Evolutionary conservation across 1,140 invertebrate genomes (phyloP), one percentile per base, ranked within the genome.

Genomic region (Agrilus planipennis): DNA sequence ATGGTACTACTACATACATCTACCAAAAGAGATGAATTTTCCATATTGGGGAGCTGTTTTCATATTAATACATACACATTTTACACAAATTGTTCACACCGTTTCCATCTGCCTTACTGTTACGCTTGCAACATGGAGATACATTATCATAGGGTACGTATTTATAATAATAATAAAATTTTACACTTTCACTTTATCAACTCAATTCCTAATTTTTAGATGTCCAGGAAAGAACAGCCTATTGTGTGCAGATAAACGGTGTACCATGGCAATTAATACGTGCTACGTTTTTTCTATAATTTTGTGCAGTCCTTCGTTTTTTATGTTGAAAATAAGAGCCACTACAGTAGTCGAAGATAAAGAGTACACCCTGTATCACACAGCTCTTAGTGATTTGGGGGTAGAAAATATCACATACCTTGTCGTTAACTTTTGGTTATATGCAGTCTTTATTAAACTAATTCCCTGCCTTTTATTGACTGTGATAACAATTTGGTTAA

Each of bases 51-150:
- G 84, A 83, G 71, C 82, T 0, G 69, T 79, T 4, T 89, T 84
- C 56, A 76, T 87, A 0, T 70, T 85, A 34, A 79, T 87, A 44
- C 84, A 88, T 56, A 81, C 79, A 3, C 76, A 86, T 50, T 91
- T 89, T 57, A 69, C 70, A 4, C 73, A 85, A 61, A 84, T 89
- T 0, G 77, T 79, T 53, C 89, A 94, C 60, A 91, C 89, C 0
- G 83, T 91, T 27, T 87, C 87, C 0, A 92, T 91, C 34, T 91
- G 84, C 77, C 58, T 94, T 40, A 91, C 89, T 0, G 79, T 94
- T 0, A 84, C 83, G 1, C 60, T 94, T 23, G 89, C 89, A 1
- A 78, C 93, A 4, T 94, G 90, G 83, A 69, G 89, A 2, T 93
- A 88, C 55, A 78, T 93, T 14, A 87, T 84, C 1, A 84, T 92